phyloP scores from a whole-genome alignment of 1,140 invertebrate species.

The Conus betulinus region DNA sequence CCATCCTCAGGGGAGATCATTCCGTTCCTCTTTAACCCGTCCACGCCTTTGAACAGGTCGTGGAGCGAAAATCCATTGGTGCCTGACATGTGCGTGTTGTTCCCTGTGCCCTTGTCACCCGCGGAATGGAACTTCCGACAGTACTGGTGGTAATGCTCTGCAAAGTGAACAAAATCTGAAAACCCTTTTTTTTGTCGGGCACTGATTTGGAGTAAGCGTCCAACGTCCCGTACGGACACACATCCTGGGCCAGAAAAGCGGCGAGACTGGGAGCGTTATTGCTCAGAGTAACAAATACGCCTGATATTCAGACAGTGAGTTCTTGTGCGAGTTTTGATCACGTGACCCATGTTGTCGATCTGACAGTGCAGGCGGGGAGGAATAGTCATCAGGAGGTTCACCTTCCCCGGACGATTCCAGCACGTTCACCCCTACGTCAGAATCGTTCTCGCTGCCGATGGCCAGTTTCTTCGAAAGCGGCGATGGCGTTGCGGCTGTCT shows the following conservation, averaged over 20 bases:
- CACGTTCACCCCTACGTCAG: constrained; percentile 8
- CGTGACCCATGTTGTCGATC: background rate
- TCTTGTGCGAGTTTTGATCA: background rate
- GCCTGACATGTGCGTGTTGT: background rate
- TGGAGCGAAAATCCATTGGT: background rate
- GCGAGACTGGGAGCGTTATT: background rate
- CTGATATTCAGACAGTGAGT: background rate
- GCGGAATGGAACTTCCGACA: background rate
- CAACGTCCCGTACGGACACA: background rate
- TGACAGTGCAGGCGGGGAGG: background rate
- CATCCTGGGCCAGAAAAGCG: background rate
- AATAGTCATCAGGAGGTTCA: constrained; percentile 2
- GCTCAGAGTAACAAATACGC: background rate
- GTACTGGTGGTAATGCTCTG: background rate
- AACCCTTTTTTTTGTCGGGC: background rate
- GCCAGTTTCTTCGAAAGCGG: background rate
- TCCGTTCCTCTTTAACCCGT: background rate
- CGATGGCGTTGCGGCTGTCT: background rate
- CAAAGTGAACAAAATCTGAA: background rate
- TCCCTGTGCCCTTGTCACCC: background rate
- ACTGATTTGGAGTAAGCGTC: background rate
- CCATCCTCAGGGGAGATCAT: constrained; percentile 16
- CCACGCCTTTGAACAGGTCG: background rate
- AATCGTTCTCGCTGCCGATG: background rate
- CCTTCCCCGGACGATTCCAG: background rate